A percentile compares a stretch with the other conserved stretches of the same genome.
Conservation (phyloP, 2,113 vertebrate genomes). For the Macaca nemestrina region DNA sequence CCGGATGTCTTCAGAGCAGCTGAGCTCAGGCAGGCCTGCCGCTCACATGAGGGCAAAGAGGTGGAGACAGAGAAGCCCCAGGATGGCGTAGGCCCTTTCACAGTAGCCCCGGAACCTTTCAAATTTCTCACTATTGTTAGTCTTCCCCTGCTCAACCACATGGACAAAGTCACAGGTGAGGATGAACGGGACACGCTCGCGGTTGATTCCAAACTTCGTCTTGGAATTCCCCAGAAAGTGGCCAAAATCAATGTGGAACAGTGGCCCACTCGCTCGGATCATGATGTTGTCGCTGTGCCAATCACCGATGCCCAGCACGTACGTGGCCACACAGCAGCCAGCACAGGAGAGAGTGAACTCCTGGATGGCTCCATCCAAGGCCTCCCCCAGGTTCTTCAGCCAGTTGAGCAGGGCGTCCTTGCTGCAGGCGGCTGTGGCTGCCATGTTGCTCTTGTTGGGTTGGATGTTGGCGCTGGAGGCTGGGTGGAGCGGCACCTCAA, state of each 20-base stretch:
- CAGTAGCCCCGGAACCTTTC: slow-evolving; percentile 96
- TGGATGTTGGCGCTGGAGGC: slow-evolving; percentile 99
- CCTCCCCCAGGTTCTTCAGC: slow-evolving; percentile 98
- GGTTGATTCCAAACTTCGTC: slow-evolving; percentile 98
- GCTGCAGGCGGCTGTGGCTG: slow-evolving; percentile 96
- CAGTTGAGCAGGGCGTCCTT: slow-evolving; percentile 98
- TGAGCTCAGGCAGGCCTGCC: slow-evolving; percentile 96
- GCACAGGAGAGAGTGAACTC: slow-evolving; percentile 98
- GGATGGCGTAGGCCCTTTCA: slow-evolving; percentile 95
- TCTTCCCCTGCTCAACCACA: slow-evolving; percentile 96
- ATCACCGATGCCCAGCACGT: slow-evolving; percentile 96
- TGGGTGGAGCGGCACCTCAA: slow-evolving; percentile 94
- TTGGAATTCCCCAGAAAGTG: slow-evolving; percentile 99
- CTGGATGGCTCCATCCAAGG: slow-evolving; percentile 94
- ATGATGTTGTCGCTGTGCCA: slow-evolving; percentile 99
- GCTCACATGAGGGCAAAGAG: slow-evolving; percentile 98
- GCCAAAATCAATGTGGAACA: slow-evolving; percentile 98
- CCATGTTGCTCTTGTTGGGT: slow-evolving; percentile 97
- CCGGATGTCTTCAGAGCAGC: slow-evolving; percentile 97
- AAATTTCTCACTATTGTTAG: slow-evolving; percentile 97
- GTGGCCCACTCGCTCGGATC: slow-evolving; percentile 97
- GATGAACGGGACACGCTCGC: slow-evolving; percentile 98
- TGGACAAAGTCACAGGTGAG: slow-evolving; percentile 98
- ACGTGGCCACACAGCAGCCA: slow-evolving; percentile 98
- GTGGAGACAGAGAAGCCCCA: slow-evolving; percentile 96